Conservation (phyloP, 1,140 invertebrate species). For the Ostrea edulis region DNA sequence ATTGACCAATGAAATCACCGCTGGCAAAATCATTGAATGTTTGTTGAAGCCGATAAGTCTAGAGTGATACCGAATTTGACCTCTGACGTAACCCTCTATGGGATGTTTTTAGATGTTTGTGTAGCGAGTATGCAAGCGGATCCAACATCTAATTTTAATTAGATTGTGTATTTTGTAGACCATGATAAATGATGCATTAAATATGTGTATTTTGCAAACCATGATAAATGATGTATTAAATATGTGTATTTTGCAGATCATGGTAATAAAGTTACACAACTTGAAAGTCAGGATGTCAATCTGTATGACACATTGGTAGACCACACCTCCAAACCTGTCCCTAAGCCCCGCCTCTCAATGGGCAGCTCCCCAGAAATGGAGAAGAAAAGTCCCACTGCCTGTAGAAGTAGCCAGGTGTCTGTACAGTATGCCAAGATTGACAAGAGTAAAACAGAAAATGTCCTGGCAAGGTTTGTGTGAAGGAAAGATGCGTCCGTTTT, state of each 20-base stretch:
- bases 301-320: not conserved
- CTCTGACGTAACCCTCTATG: too few relatives aligned
- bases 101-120: too few relatives aligned
- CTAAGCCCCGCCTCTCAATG: conserved; percentile 46
- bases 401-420: not conserved
- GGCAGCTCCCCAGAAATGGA: not conserved
- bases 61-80: too few relatives aligned
- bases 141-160: too few relatives aligned
- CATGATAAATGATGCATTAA: too few relatives aligned
- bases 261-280: not conserved
- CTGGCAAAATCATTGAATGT: too few relatives aligned
- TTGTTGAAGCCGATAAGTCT: too few relatives aligned
- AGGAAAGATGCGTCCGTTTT: not conserved
- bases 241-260: not conserved
- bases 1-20: too few relatives aligned
- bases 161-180: too few relatives aligned
- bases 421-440: conserved; percentile 42
- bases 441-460: conserved; percentile 34
- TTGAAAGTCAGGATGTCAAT: not conserved
- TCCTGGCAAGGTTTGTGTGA: not conserved
- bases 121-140: too few relatives aligned
- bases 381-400: not conserved
- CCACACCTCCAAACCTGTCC: conserved; percentile 44
- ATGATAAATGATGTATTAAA: not conserved
- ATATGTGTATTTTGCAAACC: too few relatives aligned